Evolutionary conservation across 2,797 vertebrate species (phyloP).

Genomic region (Echeneis naucrates): DNA sequence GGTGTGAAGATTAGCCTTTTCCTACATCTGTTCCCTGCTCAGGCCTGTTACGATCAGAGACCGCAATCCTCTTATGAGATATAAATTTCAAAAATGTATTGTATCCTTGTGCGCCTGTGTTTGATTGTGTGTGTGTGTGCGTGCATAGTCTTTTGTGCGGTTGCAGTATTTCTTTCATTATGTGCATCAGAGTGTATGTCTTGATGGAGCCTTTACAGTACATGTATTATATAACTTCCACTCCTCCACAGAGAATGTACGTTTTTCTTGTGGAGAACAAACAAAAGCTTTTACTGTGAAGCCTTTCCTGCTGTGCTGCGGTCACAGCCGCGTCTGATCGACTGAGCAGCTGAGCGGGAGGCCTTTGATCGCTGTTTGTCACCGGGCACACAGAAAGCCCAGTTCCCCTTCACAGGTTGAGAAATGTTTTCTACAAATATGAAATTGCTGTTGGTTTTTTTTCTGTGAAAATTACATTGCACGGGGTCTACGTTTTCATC

Average conservation of each 20-base stretch:
- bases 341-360: conserved; percentile 48
- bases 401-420: conserved; percentile 28
- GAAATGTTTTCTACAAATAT: conserved; percentile 38
- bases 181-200: conserved; percentile 14
- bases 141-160: background rate
- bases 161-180: conserved; percentile 28
- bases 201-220: conserved; percentile 17
- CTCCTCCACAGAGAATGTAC: conserved; percentile 1
- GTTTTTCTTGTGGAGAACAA: conserved; percentile 39
- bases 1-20: conserved; percentile 68
- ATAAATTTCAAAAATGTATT: conserved; percentile 38
- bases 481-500: conserved; percentile 22
- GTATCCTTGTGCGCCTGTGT: conserved; percentile 1
- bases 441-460: conserved; percentile 2
- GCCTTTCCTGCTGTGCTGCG: conserved; percentile 41
- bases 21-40: conserved; percentile 68
- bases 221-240: conserved; percentile 32
- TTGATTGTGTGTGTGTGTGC: background rate
- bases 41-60: conserved; percentile 57
- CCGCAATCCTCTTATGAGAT: conserved; percentile 65
- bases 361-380: conserved; percentile 53
- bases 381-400: conserved; percentile 24
- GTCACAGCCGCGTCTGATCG: conserved; percentile 53
- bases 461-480: conserved; percentile 34
- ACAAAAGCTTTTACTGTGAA: conserved; percentile 43